Evolutionary conservation across 2,888 invertebrate species (phyloP).

Genomic region (Sepioteuthis lessoniana): DNA sequence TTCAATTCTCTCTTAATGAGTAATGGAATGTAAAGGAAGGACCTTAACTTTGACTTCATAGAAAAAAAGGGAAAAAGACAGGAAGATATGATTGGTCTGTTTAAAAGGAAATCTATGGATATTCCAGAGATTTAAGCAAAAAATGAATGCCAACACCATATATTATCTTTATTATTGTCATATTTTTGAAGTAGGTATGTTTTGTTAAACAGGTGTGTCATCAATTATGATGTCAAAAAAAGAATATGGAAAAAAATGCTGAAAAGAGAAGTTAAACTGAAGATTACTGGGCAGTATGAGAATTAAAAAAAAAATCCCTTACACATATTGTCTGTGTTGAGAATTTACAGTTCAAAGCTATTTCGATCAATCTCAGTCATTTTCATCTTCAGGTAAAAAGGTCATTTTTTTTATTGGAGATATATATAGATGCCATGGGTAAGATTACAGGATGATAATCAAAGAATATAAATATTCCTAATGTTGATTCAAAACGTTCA

Average conservation of each 20-base stretch:
- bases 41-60: not conserved
- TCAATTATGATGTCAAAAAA: not conserved
- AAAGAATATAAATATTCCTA: not conserved
- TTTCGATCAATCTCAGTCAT: not conserved
- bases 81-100: not conserved
- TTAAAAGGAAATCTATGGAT: not conserved
- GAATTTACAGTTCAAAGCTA: not conserved
- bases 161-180: not conserved
- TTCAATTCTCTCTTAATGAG: not conserved
- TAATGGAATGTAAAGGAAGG: not conserved
- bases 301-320: not conserved
- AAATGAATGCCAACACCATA: not conserved
- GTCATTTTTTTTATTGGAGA: not conserved
- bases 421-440: not conserved
- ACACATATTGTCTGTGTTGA: not conserved
- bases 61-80: not conserved
- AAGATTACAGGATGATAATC: not conserved
- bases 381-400: not conserved
- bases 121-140: not conserved
- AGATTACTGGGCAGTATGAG: not conserved
- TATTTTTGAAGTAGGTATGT: not conserved
- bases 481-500: not conserved
- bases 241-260: no score
- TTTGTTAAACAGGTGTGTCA: not conserved
- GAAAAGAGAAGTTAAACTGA: not conserved